Conservation (phyloP, 1,140 invertebrate genomes). For the Ostrea denselamellosa region DNA sequence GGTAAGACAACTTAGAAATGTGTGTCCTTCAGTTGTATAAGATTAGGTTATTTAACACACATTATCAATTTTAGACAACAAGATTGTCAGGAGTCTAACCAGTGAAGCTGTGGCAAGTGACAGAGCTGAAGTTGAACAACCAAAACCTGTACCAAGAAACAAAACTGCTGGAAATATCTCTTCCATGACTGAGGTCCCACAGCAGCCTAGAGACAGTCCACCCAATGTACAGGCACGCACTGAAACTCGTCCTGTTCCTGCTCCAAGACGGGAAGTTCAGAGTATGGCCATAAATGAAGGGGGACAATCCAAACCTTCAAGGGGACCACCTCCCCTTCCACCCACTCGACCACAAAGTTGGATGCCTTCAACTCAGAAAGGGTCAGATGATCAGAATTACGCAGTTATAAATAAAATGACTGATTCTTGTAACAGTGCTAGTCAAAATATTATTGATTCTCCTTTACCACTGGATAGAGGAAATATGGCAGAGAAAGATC, state of each 20-base stretch:
- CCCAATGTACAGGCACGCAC: slow-evolving; percentile 46
- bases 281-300: slow-evolving; percentile 40
- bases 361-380: not conserved
- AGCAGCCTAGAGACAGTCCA: slow-evolving; percentile 59
- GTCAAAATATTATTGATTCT: slow-evolving; percentile 51
- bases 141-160: slow-evolving; percentile 55
- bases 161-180: slow-evolving; percentile 62
- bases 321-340: slow-evolving; percentile 36
- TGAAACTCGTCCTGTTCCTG: slow-evolving; percentile 61
- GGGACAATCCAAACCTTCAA: not conserved
- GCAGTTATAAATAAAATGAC: not conserved
- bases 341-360: slow-evolving; percentile 23
- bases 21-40: not conserved
- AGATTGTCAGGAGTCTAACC: slow-evolving; percentile 70
- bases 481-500: slow-evolving; percentile 48
- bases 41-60: not conserved
- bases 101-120: slow-evolving; percentile 63
- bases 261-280: slow-evolving; percentile 61
- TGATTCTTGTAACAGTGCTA: not conserved
- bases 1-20: slow-evolving; percentile 44
- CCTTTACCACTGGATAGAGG: slow-evolving; percentile 45
- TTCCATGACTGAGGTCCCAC: slow-evolving; percentile 59
- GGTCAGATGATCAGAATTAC: slow-evolving; percentile 5
- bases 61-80: not conserved
- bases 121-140: slow-evolving; percentile 46